Base-by-base conservation (phyloP, 2,888 invertebrate genomes). In the Epinotia demarniana region DNA sequence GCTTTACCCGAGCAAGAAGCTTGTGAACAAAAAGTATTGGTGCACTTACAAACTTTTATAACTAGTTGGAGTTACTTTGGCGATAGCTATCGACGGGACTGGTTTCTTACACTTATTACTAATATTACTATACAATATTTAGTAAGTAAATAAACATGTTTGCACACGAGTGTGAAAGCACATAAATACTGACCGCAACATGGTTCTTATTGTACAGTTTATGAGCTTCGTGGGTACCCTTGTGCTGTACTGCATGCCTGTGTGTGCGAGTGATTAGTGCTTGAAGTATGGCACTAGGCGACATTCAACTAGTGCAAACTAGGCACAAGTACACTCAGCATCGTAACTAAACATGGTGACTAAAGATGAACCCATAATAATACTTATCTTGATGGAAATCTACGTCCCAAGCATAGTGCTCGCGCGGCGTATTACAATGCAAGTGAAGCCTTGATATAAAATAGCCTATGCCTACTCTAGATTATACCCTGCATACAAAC, bases 41-140 rank as follows among this genome's bases (percentile, higher is more conserved):
- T 60, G 58, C 19, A 60, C 23, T 23, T 43, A 43, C 46, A 23
- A 23, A 46, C 12, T 58, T 69, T 57, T 58, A 61, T 16, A 60
- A 69, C 58, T 69, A 23, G 19, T 57, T 43, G 39, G 55, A 55
- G 53, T 39, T 68, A 49, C 39, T 68, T 46, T 39, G n/a, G 33
- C 19, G 63, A 43, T 16, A 39, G n/a, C 39, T 18, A 16, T 43
- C 23, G 57, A 18, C 64, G 46, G 49, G 64, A 49, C 64, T n/a
- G 49, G 64, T 64, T 64, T 49, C 9, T 16, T 3, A 19, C 49
- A 46, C 46, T 23, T 64, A 46, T 64, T 49, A 33, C 27, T n/a
- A 23, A 23, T 23, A 23, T 23, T 23, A 23, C 33, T 33, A 19
- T 49, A 27, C 49, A 61, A 43, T 19, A 39, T 18, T 19, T n/a